phyloP scores from a whole-genome alignment of 2,888 invertebrate genomes.

The Drymonia ruficornis region DNA sequence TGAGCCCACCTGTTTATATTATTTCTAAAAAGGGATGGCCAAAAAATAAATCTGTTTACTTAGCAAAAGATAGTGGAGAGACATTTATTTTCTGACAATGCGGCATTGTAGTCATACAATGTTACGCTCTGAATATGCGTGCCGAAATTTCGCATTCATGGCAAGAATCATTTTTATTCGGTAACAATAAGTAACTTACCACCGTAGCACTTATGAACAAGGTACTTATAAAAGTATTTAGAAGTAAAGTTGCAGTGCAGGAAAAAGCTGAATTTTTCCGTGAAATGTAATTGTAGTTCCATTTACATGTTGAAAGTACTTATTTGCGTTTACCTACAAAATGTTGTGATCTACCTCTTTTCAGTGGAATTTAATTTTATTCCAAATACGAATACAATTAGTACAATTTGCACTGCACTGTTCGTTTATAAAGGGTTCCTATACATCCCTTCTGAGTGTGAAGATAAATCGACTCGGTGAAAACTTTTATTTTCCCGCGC shows the following conservation, averaged over 20 bases:
- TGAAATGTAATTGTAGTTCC: too few species aligned
- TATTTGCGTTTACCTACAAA: not conserved
- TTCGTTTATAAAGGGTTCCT: slow-evolving; percentile 30
- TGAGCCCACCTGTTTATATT: slow-evolving; percentile 26
- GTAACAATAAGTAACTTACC: not conserved
- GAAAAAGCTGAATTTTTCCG: too few species aligned
- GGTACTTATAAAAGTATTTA: too few species aligned
- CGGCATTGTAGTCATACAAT: slow-evolving; percentile 19
- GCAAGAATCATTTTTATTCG: slow-evolving; percentile 9
- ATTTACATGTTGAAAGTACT: too few species aligned
- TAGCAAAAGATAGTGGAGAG: slow-evolving; percentile 24
- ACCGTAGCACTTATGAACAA: too few species aligned
- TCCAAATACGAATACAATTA: not conserved
- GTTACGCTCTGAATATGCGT: slow-evolving; percentile 14
- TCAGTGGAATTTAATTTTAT: not conserved
- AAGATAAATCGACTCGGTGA: slow-evolving; percentile 62
- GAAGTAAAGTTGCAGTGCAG: too few species aligned
- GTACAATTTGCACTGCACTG: slow-evolving; percentile 7
- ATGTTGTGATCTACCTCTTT: not conserved
- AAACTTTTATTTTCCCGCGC: slow-evolving; percentile 57
- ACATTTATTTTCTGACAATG: slow-evolving; percentile 32
- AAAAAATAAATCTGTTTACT: slow-evolving; percentile 35
- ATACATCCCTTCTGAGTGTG: slow-evolving; percentile 46
- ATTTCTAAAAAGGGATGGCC: slow-evolving; percentile 17
- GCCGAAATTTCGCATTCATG: slow-evolving; percentile 8